phyloP scores from a whole-genome alignment of 2,113 vertebrate species.

The Gobio gobio region DNA sequence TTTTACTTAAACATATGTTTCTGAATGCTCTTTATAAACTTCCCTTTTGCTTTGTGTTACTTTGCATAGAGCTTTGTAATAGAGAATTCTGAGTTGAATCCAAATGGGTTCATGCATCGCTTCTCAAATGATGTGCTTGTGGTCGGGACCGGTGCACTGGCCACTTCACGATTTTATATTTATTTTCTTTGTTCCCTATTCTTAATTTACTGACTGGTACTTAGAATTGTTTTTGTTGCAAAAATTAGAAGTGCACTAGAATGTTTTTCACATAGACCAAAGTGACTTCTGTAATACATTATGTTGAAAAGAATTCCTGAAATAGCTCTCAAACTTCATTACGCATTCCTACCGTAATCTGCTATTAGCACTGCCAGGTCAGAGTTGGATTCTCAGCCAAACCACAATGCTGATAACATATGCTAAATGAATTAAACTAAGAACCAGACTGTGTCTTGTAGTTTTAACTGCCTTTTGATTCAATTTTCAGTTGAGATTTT shows the following conservation, averaged over 20 bases:
- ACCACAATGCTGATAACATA: constrained; percentile 4
- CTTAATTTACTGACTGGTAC: neutral
- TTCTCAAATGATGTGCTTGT: neutral
- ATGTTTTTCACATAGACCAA: neutral
- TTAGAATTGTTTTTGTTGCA: neutral
- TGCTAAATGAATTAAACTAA: neutral
- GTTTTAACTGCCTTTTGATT: neutral
- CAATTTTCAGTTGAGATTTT: neutral
- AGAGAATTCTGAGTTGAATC: neutral
- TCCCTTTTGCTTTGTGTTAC: neutral
- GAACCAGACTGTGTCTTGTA: constrained; percentile 3
- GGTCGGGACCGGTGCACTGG: neutral
- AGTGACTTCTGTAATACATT: neutral
- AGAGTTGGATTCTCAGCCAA: constrained; percentile 18
- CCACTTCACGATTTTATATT: neutral
- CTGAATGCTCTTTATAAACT: neutral
- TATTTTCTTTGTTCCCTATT: neutral
- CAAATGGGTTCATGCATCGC: neutral
- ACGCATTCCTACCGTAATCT: constrained; percentile 51
- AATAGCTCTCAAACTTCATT: constrained; percentile 47
- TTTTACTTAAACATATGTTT: neutral
- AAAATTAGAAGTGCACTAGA: neutral
- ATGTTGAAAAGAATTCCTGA: neutral
- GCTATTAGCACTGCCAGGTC: constrained; percentile 48
- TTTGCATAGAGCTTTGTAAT: neutral